Evolutionary conservation across 2,113 vertebrate species (phyloP), one percentile per base, ranked within the genome.

Genomic region (Dasypus novemcinctus): DNA sequence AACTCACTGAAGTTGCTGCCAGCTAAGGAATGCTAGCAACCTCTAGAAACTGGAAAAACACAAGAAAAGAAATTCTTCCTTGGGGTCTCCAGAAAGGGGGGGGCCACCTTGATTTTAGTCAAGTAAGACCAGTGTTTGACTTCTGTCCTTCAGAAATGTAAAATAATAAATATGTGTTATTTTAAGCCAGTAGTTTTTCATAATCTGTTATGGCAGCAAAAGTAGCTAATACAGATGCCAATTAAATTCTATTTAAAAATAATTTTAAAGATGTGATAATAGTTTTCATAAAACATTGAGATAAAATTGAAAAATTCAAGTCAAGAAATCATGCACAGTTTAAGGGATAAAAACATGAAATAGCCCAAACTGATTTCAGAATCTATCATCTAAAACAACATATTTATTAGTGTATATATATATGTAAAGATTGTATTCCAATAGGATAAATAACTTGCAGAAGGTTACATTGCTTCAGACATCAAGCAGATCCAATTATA

Each of bases 261-360:
- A 69, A 21, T 79, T 82, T 54, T 83, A 90, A 74, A 83, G 23
- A 57, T 57, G 23, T 80, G 43, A 88, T 43, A 85, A 25, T n/a
- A n/a, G 68, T 59, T 95, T 83, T 76, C 64, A 82, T n/a, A 57
- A 43, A 74, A 82, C 5, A 1, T 68, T 74, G 68, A 82, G 11
- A 25, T 78, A 63, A 75, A 87, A 27, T 49, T 49, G 9, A 3
- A 57, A 54, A 79, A 86, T 38, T 76, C 25, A 78, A 63, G 18
- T 25, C 7, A 83, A 79, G 10, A 43, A 83, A 78, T 86, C 54
- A 57, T 25, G 11, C 43, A 75, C 2, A 54, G 1, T 11, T 21
- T 21, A 66, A 85, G 5, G 61, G 14, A 75, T n/a, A 81, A 7
- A 25, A 87, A 43, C 27, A 63, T 57, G 7, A 59, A 23, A 75